Percentiles rank a stretch among this genome's conserved stretches.
Evolutionary conservation across 2,113 vertebrate species (phyloP).

Genomic region (Solea solea): DNA sequence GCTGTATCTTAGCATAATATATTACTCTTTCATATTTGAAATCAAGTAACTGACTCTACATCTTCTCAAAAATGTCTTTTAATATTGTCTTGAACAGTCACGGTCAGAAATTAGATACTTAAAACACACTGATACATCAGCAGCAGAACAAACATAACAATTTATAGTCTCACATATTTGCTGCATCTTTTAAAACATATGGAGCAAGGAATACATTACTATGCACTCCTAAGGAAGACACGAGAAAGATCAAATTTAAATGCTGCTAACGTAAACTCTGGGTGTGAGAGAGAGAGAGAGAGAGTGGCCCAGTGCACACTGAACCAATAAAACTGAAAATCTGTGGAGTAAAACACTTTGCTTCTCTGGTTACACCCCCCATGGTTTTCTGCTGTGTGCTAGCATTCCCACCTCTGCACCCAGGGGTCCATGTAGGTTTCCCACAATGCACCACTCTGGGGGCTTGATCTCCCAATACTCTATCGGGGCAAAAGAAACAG

Average conservation of each 20-base stretch:
- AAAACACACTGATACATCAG: not conserved
- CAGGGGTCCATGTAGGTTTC: constrained; percentile 55
- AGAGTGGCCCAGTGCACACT: constrained; percentile 72
- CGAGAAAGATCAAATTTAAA: no score
- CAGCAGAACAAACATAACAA: constrained; percentile 12
- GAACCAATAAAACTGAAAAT: constrained; percentile 86
- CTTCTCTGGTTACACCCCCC: constrained; percentile 82
- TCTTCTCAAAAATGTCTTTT: not conserved
- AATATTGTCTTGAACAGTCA: not conserved
- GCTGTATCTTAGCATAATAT: no score
- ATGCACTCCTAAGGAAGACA: not conserved
- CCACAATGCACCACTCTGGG: constrained; percentile 57
- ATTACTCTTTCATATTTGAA: not conserved
- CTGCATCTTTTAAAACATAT: constrained; percentile 31
- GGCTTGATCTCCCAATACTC: constrained; percentile 23
- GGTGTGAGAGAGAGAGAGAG: constrained; percentile 33
- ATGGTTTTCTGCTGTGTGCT: constrained; percentile 77
- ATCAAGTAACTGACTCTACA: not conserved
- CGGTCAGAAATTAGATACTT: constrained; percentile 9
- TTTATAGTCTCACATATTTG: constrained; percentile 3
- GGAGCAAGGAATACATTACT: not conserved
- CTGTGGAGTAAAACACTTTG: constrained; percentile 85
- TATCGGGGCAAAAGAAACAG: constrained; percentile 11
- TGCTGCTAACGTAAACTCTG: not conserved
- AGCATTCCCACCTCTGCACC: constrained; percentile 85